Conservation (phyloP, 2,888 invertebrate genomes). For the Oscheius sp. region DNA sequence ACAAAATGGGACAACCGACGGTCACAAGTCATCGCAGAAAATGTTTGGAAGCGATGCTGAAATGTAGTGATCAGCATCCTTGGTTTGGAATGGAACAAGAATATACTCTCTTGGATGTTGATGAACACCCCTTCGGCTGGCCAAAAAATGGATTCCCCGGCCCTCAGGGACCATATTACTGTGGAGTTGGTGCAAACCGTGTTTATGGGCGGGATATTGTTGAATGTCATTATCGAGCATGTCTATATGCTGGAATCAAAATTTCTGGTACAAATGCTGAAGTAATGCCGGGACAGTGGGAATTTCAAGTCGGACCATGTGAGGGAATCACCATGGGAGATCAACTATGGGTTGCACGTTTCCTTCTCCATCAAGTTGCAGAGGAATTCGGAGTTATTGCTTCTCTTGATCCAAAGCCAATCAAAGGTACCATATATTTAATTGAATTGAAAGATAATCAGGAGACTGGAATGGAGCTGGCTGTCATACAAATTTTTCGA, state of each 20-base stretch:
- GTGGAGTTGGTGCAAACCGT: conserved; percentile 82
- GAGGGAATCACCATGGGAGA: conserved; percentile 74
- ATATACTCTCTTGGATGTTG: conserved; percentile 74
- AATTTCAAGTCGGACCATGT: conserved; percentile 72
- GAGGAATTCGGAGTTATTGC: conserved; percentile 74
- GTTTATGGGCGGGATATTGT: conserved; percentile 95
- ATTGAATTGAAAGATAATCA: conserved; percentile 69
- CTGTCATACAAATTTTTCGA: conserved; percentile 95
- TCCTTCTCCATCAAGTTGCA: conserved; percentile 73
- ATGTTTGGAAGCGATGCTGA: conserved; percentile 73
- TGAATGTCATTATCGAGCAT: conserved; percentile 92
- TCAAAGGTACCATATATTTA: conserved; percentile 75
- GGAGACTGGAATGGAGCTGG: conserved; percentile 96
- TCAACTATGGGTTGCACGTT: conserved; percentile 74
- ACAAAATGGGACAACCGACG: conserved; percentile 61
- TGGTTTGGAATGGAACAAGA: conserved; percentile 76
- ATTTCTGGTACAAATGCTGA: conserved; percentile 95
- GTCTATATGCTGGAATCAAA: conserved; percentile 90
- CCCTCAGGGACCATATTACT: conserved; percentile 86
- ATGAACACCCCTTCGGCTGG: conserved; percentile 71
- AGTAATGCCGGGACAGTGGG: conserved; percentile 72
- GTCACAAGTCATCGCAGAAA: conserved; percentile 72
- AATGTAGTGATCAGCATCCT: conserved; percentile 71
- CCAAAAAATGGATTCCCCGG: conserved; percentile 71
- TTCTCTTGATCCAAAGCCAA: conserved; percentile 74